A percentile compares a stretch with the other conserved stretches of the same genome.
Conservation (phyloP, 2,797 vertebrate genomes). For the Lophotriccus pileatus region DNA sequence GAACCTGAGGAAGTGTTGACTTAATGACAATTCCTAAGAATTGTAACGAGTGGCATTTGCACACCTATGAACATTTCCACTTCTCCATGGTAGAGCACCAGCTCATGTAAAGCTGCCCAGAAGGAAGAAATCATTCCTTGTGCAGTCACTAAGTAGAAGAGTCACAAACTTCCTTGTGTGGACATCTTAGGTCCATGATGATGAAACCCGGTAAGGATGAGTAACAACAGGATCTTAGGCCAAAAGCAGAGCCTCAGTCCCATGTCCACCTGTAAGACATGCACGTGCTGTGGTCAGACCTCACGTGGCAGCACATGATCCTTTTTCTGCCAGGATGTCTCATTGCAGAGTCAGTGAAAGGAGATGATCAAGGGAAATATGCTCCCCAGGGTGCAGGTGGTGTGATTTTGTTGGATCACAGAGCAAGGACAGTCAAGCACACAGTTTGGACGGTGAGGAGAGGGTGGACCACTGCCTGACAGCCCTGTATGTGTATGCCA, state of each 20-base stretch:
- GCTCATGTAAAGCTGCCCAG: background rate
- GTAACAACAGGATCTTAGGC: background rate
- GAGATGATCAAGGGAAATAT: background rate
- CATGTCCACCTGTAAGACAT: background rate
- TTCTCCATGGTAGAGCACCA: background rate
- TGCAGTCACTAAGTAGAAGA: background rate
- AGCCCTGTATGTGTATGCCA: background rate
- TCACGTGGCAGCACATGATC: background rate
- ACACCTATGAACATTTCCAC: background rate
- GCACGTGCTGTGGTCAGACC: too few relatives aligned
- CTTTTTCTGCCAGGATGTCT: background rate
- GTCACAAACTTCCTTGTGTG: background rate
- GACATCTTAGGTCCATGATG: background rate
- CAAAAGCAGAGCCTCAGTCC: background rate
- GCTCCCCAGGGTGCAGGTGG: background rate
- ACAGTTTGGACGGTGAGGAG: background rate
- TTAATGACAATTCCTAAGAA: background rate
- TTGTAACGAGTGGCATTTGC: background rate
- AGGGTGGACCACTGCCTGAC: accelerated
- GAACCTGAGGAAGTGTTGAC: background rate
- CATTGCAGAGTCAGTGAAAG: background rate
- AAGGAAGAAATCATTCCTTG: background rate
- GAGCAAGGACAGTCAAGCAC: background rate
- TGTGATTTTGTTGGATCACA: background rate
- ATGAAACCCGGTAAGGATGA: background rate